Evolutionary conservation across 2,113 vertebrate genomes (phyloP), one percentile per base, ranked within the genome.

Genomic region (Brachyhypopomus occidentalis): DNA sequence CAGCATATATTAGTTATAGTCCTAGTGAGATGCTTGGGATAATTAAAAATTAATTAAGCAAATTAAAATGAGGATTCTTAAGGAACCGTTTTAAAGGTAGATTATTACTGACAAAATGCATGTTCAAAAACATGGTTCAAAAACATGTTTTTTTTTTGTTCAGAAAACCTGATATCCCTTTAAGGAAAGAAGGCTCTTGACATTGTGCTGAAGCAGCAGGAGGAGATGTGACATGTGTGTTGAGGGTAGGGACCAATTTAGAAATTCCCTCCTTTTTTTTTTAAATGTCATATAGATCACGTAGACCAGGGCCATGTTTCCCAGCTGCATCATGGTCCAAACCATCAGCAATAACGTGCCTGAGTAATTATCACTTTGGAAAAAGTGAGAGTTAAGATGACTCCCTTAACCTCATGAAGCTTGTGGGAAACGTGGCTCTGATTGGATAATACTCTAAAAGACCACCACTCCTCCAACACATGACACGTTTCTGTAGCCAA

Each of bases 281-380:
- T n/a, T n/a, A n/a, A 34, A 63, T 3, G 19, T 38, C 45, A 66
- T 52, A n/a, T 74, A 73, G 60, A 41, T 38, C 30, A 66, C 79
- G 60, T 74, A 74, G 60, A 67, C 41, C 16, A 67, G 66, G 66
- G 66, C 66, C 66, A n/a, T 17, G 27, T n/a, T 58, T 81, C 63
- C 79, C 48, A 38, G 25, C 56, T 81, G 72, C 62, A 62, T 75
- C 62, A 67, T 30, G 8, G 30, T 27, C 30, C 62, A 25, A 67
- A n/a, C 62, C 45, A 60, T 74, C 71, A 81, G 30, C 79, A 75
- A 52, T 67, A 75, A 81, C 75, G 67, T n/a, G 16, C 25, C 38
- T 52, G 45, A 75, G 34, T 20, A 73, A 14, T 58, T 74, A 52
- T 74, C 72, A 56, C n/a, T 75, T 67, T 27, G 60, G 48, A 67